phyloP scores from a whole-genome alignment of 2,113 vertebrate species.

The Nestor notabilis region DNA sequence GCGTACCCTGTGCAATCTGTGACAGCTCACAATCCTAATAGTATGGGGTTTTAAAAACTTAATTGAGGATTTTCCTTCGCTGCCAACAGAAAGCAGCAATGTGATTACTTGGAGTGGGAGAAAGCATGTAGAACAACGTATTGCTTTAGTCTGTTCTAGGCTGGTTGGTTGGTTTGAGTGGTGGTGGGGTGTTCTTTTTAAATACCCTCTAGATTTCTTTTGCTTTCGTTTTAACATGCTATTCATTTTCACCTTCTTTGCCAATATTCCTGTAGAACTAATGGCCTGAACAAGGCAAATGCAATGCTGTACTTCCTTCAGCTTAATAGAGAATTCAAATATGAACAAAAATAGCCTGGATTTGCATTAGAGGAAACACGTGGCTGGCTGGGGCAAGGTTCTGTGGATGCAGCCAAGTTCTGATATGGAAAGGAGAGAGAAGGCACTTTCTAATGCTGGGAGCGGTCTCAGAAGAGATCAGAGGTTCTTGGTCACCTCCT shows the following conservation, averaged over 20 bases:
- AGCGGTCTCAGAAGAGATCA: rapidly evolving
- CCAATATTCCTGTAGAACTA: not conserved
- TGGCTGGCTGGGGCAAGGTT: not conserved
- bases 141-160: not conserved
- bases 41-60: not conserved
- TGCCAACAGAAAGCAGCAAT: not conserved
- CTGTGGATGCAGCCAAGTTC: not conserved
- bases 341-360: not conserved
- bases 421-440: not conserved
- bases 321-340: conserved; percentile 40
- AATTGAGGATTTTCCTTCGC: not conserved
- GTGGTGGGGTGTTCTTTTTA: not conserved
- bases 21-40: not conserved
- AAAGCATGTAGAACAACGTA: not conserved
- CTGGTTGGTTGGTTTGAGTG: not conserved
- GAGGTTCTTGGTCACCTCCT: not conserved
- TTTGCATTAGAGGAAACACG: conserved; percentile 24
- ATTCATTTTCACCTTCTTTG: not conserved
- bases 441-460: not conserved
- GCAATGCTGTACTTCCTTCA: not conserved
- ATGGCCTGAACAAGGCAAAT: not conserved
- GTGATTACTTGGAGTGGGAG: not conserved
- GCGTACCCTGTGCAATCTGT: not conserved
- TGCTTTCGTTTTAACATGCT: not conserved
- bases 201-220: not conserved